A percentile compares a stretch with the other conserved stretches of the same genome.
phyloP scores from a whole-genome alignment of 2,888 invertebrate species.

The Leptothorax acervorum region DNA sequence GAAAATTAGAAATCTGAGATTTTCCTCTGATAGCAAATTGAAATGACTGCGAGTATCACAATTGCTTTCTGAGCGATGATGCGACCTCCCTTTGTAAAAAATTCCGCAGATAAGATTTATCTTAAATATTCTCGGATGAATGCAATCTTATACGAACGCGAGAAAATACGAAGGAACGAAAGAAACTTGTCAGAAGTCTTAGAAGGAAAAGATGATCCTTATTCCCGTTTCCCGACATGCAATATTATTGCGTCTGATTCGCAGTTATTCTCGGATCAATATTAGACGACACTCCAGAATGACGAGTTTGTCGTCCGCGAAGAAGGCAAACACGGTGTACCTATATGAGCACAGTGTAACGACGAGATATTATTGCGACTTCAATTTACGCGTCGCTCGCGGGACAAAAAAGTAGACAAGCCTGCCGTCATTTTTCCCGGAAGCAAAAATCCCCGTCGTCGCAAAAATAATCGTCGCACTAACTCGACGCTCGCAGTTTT shows the following conservation, averaged over 20 bases:
- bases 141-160: background rate
- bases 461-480: constrained; percentile 63
- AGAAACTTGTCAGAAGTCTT: background rate
- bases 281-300: background rate
- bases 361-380: constrained; percentile 29
- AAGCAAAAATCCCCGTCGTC: constrained; percentile 69
- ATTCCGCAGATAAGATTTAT: constrained; percentile 14
- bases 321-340: background rate
- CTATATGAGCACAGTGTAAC: background rate
- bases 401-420: constrained; percentile 8
- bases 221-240: background rate
- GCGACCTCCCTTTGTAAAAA: constrained; percentile 5
- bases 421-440: constrained; percentile 61
- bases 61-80: constrained; percentile 1
- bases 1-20: background rate
- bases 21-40: background rate
- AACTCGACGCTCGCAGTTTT: constrained; percentile 61
- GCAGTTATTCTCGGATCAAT: constrained; percentile 30
- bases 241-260: constrained; percentile 34
- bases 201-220: background rate
- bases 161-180: background rate
- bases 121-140: constrained; percentile 12
- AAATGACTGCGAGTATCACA: background rate
- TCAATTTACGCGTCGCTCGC: constrained; percentile 47
- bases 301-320: constrained; percentile 13